Evolutionary conservation across 2,888 invertebrate genomes (phyloP).

Genomic region (Icerya purchasi): DNA sequence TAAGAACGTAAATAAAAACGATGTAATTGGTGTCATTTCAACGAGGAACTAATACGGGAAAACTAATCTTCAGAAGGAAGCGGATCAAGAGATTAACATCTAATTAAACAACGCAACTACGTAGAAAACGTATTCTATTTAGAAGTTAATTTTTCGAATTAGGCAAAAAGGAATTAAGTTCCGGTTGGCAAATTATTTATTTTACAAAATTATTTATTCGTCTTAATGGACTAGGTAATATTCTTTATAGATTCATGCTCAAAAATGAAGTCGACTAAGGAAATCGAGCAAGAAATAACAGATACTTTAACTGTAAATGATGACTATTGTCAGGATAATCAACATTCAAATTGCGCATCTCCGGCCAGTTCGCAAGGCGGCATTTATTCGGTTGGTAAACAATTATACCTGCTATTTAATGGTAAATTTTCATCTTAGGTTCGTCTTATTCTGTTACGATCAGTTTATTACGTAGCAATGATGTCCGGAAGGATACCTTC

Average conservation of each 20-base stretch:
- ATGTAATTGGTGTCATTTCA: no score
- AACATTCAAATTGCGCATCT: constrained; percentile 49
- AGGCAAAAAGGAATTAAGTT: no score
- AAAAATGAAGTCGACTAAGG: constrained; percentile 21
- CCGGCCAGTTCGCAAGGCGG: constrained; percentile 83
- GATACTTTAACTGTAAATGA: constrained; percentile 11
- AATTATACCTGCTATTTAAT: neutral
- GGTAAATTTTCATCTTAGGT: constrained; percentile 3
- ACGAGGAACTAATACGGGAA: no score
- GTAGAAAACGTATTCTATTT: no score
- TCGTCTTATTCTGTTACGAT: constrained; percentile 9
- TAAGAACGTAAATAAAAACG: no score
- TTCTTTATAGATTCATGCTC: constrained; percentile 10
- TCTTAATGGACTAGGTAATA: no score
- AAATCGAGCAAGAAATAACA: constrained; percentile 22
- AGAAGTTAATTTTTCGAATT: no score
- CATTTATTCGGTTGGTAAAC: constrained; percentile 51
- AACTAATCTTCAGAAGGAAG: no score
- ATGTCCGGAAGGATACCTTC: neutral
- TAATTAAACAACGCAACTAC: no score
- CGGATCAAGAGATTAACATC: no score
- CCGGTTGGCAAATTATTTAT: no score
- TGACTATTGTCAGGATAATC: constrained; percentile 25
- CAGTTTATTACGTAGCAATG: neutral
- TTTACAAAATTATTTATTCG: no score